Conservation (phyloP, 2,113 vertebrate species). For the Lates calcarifer region DNA sequence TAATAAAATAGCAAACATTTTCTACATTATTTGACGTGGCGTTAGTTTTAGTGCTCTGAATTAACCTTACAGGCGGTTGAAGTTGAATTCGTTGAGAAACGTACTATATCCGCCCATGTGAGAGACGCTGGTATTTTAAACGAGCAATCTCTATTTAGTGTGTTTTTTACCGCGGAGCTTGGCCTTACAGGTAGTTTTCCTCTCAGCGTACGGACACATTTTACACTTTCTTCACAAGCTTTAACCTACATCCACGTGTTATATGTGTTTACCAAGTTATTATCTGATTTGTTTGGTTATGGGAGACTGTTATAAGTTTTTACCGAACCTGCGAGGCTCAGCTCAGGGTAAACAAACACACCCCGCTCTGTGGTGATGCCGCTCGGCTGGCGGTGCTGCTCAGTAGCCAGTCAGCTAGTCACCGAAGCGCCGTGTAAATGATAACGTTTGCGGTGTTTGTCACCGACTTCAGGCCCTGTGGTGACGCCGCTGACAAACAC, state of each 20-base stretch:
- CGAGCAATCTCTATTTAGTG: fast-evolving
- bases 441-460: background rate
- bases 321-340: background rate
- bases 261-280: too few relatives aligned
- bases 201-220: background rate
- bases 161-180: fast-evolving
- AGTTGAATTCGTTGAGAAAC: background rate
- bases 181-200: constrained; percentile 16
- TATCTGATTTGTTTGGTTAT: fast-evolving
- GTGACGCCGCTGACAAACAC: background rate
- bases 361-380: background rate
- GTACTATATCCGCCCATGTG: background rate
- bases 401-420: background rate
- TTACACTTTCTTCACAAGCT: fast-evolving
- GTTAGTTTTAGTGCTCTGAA: background rate
- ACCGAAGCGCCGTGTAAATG: background rate
- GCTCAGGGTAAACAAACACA: fast-evolving
- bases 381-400: constrained; percentile 23
- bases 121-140: fast-evolving
- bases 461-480: background rate
- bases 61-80: background rate
- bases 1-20: background rate
- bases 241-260: fast-evolving
- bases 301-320: fast-evolving
- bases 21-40: background rate